phyloP scores from a whole-genome alignment of 2,113 vertebrate genomes.

The Ramphastos sulfuratus region DNA sequence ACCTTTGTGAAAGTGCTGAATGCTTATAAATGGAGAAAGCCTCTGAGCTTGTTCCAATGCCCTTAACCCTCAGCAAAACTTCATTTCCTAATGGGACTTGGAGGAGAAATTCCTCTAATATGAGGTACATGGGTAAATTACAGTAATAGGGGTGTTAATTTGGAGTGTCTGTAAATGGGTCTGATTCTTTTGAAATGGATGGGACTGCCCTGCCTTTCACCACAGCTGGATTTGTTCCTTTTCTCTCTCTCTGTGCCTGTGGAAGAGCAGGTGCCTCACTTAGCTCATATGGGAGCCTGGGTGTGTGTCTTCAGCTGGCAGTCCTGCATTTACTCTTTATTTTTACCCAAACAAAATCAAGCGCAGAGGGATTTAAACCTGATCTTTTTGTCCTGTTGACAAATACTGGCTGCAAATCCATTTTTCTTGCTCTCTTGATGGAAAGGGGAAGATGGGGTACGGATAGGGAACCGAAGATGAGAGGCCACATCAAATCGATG shows the following conservation, averaged over 20 bases:
- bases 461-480: background rate
- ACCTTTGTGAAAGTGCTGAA: background rate
- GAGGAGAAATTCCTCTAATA: background rate
- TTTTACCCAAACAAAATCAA: slow-evolving; percentile 51
- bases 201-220: background rate
- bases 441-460: background rate
- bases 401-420: slow-evolving; percentile 31
- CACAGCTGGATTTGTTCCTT: background rate
- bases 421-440: slow-evolving; percentile 53
- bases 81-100: background rate
- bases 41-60: background rate
- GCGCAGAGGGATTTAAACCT: slow-evolving; percentile 36
- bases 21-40: background rate
- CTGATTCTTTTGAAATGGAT: background rate
- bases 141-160: background rate
- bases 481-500: background rate
- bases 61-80: background rate
- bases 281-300: background rate
- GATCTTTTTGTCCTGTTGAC: slow-evolving; percentile 8
- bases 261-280: slow-evolving; percentile 11
- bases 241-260: background rate
- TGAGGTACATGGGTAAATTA: background rate
- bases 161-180: background rate
- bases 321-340: background rate
- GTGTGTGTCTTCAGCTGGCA: background rate